A percentile compares a stretch with the other conserved stretches of the same genome.
Conservation (phyloP, 2,113 vertebrate genomes). For the Lycocorax pyrrhopterus region DNA sequence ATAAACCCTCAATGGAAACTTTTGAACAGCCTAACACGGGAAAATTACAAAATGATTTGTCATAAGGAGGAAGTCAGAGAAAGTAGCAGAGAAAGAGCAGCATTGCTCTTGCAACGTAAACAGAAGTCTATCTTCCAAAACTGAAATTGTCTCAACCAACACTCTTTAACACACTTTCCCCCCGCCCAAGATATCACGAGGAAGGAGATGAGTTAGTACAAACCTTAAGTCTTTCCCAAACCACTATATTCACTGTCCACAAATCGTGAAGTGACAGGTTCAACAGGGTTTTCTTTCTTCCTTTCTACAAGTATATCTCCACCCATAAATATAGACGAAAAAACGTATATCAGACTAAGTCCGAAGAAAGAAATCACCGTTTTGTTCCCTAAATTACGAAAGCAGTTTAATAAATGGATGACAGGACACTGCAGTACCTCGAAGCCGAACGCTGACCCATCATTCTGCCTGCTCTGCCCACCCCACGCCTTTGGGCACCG, state of each 20-base stretch:
- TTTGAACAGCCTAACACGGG: background rate
- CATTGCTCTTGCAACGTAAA: background rate
- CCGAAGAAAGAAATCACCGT: background rate
- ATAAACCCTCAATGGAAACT: background rate
- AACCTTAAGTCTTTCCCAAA: background rate
- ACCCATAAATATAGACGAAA: background rate
- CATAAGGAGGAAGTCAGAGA: background rate
- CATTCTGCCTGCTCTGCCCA: accelerated
- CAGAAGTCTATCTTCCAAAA: background rate
- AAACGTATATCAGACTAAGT: background rate
- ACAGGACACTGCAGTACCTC: background rate
- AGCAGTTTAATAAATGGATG: background rate
- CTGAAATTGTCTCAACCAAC: background rate
- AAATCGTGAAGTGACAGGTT: background rate
- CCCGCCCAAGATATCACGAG: background rate
- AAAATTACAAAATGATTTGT: background rate
- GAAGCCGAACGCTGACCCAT: accelerated
- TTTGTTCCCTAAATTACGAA: background rate
- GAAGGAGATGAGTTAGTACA: background rate
- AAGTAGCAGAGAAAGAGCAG: background rate
- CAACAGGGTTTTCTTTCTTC: background rate
- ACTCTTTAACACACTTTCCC: background rate
- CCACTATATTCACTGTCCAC: background rate
- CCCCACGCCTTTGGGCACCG: accelerated
- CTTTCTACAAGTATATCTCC: background rate